A percentile compares a stretch with the other conserved stretches of the same genome.
Evolutionary conservation across 1,140 invertebrate genomes (phyloP).

Genomic region (Alviniconcha marisindica): DNA sequence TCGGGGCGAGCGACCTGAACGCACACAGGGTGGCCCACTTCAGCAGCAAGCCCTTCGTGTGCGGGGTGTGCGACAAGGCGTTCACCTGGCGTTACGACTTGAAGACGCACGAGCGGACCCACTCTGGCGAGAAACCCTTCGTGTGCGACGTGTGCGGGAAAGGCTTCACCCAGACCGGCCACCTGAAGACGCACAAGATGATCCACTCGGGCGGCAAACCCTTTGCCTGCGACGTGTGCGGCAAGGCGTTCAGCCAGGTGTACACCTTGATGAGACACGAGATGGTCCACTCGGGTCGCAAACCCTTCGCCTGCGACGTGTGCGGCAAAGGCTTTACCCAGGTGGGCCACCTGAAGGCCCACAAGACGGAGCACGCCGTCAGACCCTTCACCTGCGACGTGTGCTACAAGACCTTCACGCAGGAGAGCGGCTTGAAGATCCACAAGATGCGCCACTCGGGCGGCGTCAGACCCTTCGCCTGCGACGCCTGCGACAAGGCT

Average conservation of each 20-base stretch:
- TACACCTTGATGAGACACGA: neutral
- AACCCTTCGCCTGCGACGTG: slow-evolving; percentile 77
- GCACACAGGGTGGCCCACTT: too few relatives aligned
- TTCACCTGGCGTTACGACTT: too few relatives aligned
- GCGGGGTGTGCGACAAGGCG: too few relatives aligned
- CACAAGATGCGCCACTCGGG: slow-evolving; percentile 27
- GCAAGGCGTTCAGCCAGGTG: neutral
- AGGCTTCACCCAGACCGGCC: slow-evolving; percentile 82
- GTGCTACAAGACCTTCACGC: slow-evolving; percentile 30
- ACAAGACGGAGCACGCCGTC: slow-evolving; percentile 89
- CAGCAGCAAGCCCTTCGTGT: too few relatives aligned
- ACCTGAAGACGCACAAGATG: neutral
- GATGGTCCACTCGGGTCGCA: slow-evolving; percentile 26
- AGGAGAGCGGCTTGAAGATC: neutral
- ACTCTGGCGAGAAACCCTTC: slow-evolving; percentile 83
- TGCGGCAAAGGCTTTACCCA: slow-evolving; percentile 97
- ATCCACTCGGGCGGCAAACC: slow-evolving; percentile 8
- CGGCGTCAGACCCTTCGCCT: slow-evolving; percentile 8
- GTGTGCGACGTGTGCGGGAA: slow-evolving; percentile 99
- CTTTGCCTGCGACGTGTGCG: slow-evolving; percentile 17
- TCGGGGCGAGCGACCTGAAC: too few relatives aligned
- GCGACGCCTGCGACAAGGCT: slow-evolving; percentile 88
- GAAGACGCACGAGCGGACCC: too few relatives aligned
- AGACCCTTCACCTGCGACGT: slow-evolving; percentile 19
- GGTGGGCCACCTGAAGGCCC: slow-evolving; percentile 96